A percentile compares a stretch with the other conserved stretches of the same genome.
phyloP scores from a whole-genome alignment of 2,888 invertebrate species.

The Papilio gigon region DNA sequence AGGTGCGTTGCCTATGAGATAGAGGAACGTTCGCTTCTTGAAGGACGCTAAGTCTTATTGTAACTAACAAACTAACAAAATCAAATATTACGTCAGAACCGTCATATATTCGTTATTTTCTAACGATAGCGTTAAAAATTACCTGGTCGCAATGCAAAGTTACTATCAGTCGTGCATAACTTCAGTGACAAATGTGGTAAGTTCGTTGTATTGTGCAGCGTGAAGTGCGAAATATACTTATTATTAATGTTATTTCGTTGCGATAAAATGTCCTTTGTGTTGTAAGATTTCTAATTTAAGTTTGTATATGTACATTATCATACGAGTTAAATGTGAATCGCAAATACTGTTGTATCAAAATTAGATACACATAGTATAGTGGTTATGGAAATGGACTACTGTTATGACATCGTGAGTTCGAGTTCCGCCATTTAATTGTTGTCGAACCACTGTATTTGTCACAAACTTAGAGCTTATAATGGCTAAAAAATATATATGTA shows the following conservation, averaged over 20 bases:
- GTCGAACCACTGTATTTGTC: no score
- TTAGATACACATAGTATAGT: not conserved
- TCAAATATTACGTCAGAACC: no score
- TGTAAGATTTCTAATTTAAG: slow-evolving; percentile 24
- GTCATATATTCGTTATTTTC: slow-evolving; percentile 18
- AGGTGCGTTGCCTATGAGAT: no score
- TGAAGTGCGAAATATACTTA: slow-evolving; percentile 56
- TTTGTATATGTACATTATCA: not conserved
- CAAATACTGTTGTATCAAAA: not conserved
- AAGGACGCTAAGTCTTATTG: no score
- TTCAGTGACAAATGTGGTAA: slow-evolving; percentile 69
- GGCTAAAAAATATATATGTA: not conserved
- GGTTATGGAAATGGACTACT: not conserved
- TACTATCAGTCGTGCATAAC: slow-evolving; percentile 70
- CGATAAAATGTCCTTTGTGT: slow-evolving; percentile 33
- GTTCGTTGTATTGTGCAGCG: slow-evolving; percentile 63
- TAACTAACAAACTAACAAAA: no score
- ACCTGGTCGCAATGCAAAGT: slow-evolving; percentile 57
- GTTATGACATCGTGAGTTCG: no score
- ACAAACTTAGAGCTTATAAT: no score
- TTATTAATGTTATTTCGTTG: slow-evolving; percentile 48
- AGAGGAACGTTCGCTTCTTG: no score
- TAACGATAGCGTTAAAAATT: slow-evolving; percentile 35
- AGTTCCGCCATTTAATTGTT: no score
- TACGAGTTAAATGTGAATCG: no score